phyloP scores from a whole-genome alignment of 1,140 invertebrate species.

The Diabrotica virgifera region DNA sequence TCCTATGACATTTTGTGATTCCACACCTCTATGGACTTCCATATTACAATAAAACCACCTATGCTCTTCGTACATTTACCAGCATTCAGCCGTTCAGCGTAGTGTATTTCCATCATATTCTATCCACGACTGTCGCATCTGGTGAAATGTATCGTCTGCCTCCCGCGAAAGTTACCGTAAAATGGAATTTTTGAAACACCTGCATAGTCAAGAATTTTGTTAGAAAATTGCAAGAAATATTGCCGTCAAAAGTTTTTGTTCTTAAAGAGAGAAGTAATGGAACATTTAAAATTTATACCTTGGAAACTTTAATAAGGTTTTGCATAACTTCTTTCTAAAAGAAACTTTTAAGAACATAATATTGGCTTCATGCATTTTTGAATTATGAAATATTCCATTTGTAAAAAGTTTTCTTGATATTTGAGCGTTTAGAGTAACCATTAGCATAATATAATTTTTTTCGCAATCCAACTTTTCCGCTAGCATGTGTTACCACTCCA shows the following conservation, averaged over 20 bases:
- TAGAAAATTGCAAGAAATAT: background rate
- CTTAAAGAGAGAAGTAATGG: background rate
- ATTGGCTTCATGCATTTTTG: slow-evolving; percentile 2
- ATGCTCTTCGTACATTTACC: background rate
- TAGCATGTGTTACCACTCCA: background rate
- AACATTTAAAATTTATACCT: slow-evolving; percentile 1
- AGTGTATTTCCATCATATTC: slow-evolving; percentile 2
- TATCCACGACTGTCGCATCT: background rate
- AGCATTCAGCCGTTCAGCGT: background rate
- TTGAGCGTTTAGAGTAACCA: background rate
- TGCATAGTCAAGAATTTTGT: background rate
- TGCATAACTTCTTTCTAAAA: background rate
- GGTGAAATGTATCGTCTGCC: background rate
- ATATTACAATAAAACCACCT: background rate
- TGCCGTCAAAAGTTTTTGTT: background rate
- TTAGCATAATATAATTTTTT: background rate
- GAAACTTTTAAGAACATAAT: background rate
- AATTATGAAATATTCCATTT: background rate
- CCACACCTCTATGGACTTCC: no score
- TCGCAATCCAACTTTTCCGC: background rate
- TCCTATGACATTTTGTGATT: no score
- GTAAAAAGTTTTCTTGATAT: background rate
- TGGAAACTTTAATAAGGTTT: slow-evolving; percentile 1
- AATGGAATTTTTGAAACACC: background rate
- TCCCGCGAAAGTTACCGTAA: background rate